Percentiles rank a stretch among this genome's conserved stretches.
These are phyloP conservation scores for Lithophane leautieri DNA, from an alignment of 2,888 invertebrate species.

Conservation along the genomic window DNA sequence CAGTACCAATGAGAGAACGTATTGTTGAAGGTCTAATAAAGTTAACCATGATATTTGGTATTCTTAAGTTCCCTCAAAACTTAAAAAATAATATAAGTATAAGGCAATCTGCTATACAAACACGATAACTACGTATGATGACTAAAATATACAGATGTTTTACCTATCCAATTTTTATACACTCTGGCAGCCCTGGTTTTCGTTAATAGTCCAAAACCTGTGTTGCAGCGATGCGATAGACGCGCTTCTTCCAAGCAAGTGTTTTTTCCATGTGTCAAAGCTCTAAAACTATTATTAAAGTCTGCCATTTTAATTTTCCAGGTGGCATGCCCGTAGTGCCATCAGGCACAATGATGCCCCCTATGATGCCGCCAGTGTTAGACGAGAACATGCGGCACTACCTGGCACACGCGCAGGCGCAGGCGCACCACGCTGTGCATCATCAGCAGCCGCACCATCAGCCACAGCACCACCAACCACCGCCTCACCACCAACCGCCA, in stretches of 20 bases:
- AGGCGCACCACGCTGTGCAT: constrained; percentile 89
- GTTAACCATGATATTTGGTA: too few relatives aligned
- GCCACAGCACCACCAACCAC: constrained; percentile 90
- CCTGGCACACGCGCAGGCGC: constrained; percentile 92
- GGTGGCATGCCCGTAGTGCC: constrained; percentile 96
- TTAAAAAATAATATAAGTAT: too few relatives aligned
- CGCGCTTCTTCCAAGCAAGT: not conserved
- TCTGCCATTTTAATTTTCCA: constrained; percentile 66
- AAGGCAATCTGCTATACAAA: too few relatives aligned
- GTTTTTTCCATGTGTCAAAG: not conserved
- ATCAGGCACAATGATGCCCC: constrained; percentile 93
- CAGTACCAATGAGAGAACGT: too few relatives aligned
- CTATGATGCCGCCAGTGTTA: constrained; percentile 97
- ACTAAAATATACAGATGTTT: too few relatives aligned
- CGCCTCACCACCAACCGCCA: constrained; percentile 93
- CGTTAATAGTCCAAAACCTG: not conserved
- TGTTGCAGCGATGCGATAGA: not conserved
- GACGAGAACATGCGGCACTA: constrained; percentile 98
- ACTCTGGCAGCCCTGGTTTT: too few relatives aligned
- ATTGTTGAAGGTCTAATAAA: too few relatives aligned
- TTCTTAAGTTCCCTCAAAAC: too few relatives aligned
- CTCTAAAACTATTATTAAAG: not conserved
- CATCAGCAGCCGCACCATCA: constrained; percentile 88
- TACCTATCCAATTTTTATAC: too few relatives aligned
- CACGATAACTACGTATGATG: too few relatives aligned